A percentile compares a stretch with the other conserved stretches of the same genome.
These are phyloP conservation scores for Semnornis frantzii DNA, from an alignment of 2,113 vertebrate species.

Conservation along the genomic window DNA sequence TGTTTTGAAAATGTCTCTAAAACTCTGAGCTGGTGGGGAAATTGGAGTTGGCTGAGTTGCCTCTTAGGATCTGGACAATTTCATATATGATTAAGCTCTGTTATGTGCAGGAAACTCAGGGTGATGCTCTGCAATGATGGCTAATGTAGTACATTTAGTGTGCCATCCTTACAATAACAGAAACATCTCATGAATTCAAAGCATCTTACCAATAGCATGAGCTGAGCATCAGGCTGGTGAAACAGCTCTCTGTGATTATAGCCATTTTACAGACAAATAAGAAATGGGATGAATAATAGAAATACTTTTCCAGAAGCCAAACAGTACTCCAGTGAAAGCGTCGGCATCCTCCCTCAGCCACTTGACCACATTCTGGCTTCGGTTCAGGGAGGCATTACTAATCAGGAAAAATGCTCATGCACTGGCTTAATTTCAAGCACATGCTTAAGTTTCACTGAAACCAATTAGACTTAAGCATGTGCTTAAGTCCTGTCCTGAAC, in stretches of 20 bases:
- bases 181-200: background rate
- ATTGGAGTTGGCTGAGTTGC: background rate
- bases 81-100: background rate
- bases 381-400: conserved; percentile 65
- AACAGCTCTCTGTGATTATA: background rate
- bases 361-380: conserved; percentile 58
- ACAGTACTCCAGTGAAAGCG: conserved; percentile 29
- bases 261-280: background rate
- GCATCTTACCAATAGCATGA: background rate
- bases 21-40: background rate
- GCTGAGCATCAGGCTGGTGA: background rate
- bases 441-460: conserved; percentile 65
- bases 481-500: conserved; percentile 37
- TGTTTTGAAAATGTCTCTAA: background rate
- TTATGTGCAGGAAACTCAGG: background rate
- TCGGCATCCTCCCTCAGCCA: conserved; percentile 33
- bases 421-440: conserved; percentile 61
- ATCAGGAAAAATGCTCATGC: conserved; percentile 57
- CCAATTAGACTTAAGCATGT: conserved; percentile 48
- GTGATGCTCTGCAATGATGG: background rate
- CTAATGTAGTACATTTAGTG: background rate
- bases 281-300: conserved; percentile 49
- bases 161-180: background rate
- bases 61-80: background rate
- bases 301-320: conserved; percentile 56